Evolutionary conservation across 35 echinoderm and acorn worm species (phyloP).

Genomic region (Heliocidaris tuberculata): DNA sequence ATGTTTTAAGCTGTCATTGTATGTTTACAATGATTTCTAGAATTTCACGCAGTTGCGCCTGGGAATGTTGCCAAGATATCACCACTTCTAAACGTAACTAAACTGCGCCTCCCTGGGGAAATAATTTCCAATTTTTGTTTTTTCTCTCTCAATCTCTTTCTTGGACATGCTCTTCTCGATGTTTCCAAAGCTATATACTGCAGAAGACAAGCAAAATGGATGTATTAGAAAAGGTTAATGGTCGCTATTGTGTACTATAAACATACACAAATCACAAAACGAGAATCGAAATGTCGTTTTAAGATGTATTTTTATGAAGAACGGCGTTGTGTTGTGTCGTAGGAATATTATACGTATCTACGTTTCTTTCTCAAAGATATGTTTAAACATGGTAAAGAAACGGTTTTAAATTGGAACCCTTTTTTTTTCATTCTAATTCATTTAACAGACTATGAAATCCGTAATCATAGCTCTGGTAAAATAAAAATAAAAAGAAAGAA

Average conservation of each 20-base stretch:
- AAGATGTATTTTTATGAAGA: neutral
- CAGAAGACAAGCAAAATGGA: neutral
- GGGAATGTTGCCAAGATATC: neutral
- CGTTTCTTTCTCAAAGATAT: no score
- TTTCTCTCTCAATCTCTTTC: neutral
- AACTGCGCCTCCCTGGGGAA: neutral
- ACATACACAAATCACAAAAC: neutral
- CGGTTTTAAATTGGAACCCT: no score
- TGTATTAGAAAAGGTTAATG: neutral
- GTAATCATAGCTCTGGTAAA: no score
- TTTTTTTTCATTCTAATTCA: no score
- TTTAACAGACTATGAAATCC: no score
- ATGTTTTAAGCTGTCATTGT: neutral
- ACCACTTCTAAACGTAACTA: neutral
- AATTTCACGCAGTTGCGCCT: neutral
- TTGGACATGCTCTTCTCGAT: neutral
- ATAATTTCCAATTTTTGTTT: neutral
- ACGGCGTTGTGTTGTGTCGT: neutral
- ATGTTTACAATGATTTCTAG: conserved; percentile 18
- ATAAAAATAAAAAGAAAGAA: no score
- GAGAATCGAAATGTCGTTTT: neutral
- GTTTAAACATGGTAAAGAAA: no score
- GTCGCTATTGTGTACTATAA: neutral
- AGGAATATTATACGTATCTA: no score
- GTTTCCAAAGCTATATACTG: neutral